Evolutionary conservation across 2,888 invertebrate species (phyloP).

Genomic region (Heliconius cydno): DNA sequence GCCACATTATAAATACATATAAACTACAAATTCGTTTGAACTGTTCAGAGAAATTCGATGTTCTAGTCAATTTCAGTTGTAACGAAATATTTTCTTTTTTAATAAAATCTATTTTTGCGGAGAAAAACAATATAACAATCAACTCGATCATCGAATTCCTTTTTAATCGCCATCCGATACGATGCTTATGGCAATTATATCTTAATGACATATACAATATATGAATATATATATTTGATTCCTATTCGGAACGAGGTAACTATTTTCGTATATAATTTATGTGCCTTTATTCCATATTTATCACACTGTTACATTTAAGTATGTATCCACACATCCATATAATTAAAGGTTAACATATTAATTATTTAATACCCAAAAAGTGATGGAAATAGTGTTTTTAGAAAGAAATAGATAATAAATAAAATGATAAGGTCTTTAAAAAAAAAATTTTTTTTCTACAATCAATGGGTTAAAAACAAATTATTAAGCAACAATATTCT

Average conservation of each 20-base stretch:
- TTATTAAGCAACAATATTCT: neutral
- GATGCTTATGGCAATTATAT: constrained; percentile 36
- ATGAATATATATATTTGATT: constrained; percentile 48
- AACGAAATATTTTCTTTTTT: neutral
- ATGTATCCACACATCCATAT: constrained; percentile 44
- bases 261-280: constrained; percentile 58
- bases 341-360: constrained; percentile 3
- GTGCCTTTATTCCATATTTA: constrained; percentile 62
- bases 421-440: neutral
- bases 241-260: constrained; percentile 66
- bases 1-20: constrained; percentile 40
- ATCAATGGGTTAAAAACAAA: neutral
- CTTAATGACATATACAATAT: constrained; percentile 44
- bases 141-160: constrained; percentile 30
- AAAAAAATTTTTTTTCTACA: neutral
- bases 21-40: constrained; percentile 45
- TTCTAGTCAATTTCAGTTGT: constrained; percentile 19
- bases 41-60: constrained; percentile 40
- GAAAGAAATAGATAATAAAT: neutral
- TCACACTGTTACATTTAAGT: constrained; percentile 61
- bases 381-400: neutral
- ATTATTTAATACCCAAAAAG: neutral
- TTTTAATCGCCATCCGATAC: constrained; percentile 27
- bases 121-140: neutral
- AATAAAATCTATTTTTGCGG: neutral